Percentiles rank a stretch among this genome's conserved stretches.
Conservation (phyloP, 2,888 invertebrate species). For the Amblyteles armatorius region DNA sequence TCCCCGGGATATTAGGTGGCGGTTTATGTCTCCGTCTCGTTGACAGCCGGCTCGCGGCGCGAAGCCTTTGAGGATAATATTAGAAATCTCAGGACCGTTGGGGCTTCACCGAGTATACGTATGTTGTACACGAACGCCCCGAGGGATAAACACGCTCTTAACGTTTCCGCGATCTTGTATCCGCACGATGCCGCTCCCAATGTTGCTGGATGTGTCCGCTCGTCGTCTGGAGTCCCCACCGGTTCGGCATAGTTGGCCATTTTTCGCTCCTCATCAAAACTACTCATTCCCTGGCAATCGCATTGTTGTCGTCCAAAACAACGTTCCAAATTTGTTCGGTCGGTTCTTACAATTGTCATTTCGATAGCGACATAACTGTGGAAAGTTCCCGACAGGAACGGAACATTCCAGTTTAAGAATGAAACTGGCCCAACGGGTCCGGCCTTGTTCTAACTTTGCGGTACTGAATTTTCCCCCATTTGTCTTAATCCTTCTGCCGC, state of each 20-base stretch:
- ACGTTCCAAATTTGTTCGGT: neutral
- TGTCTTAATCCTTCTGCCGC: neutral
- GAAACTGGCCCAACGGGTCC: neutral
- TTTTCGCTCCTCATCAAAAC: neutral
- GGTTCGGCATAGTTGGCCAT: neutral
- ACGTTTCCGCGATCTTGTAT: conserved; percentile 72
- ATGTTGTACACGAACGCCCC: conserved; percentile 60
- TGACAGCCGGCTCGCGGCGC: conserved; percentile 66
- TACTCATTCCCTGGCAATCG: too few species aligned
- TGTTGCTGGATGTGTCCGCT: neutral
- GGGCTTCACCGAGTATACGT: conserved; percentile 16
- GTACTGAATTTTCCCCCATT: neutral
- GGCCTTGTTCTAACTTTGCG: neutral
- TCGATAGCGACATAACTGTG: neutral
- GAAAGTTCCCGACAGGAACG: neutral
- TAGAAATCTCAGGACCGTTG: conserved; percentile 69
- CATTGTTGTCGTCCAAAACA: neutral
- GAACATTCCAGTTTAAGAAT: neutral
- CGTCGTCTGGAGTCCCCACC: neutral
- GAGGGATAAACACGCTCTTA: conserved; percentile 76
- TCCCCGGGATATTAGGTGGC: conserved; percentile 77
- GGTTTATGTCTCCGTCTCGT: conserved; percentile 76
- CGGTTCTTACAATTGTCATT: neutral
- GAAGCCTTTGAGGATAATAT: conserved; percentile 72
- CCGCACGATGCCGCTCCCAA: conserved; percentile 7